phyloP scores from a whole-genome alignment of 1,140 invertebrate genomes.

The Gerris buenoi region DNA sequence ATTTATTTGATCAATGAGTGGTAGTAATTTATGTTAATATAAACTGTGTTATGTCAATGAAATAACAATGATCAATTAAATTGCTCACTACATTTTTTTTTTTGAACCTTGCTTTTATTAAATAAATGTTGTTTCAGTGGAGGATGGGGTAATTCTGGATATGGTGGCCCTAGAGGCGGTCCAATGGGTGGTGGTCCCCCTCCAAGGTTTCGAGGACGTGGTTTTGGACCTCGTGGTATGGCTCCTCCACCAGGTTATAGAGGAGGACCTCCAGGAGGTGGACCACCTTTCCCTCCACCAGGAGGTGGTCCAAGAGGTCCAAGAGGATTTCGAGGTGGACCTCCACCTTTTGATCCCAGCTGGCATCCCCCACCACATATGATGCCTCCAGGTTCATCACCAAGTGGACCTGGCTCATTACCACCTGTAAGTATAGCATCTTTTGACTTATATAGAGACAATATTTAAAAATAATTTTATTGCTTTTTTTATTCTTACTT shows the following conservation, averaged over 20 bases:
- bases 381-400: constrained; percentile 30
- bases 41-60: no score
- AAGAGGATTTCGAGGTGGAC: constrained; percentile 29
- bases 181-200: constrained; percentile 30
- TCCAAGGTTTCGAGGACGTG: constrained; percentile 37
- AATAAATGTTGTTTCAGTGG: no score
- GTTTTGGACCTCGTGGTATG: constrained; percentile 48
- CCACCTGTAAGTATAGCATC: constrained; percentile 14
- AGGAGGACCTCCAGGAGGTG: constrained; percentile 32
- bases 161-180: constrained; percentile 26
- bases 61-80: no score
- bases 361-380: constrained; percentile 40
- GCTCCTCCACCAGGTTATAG: constrained; percentile 31
- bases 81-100: no score
- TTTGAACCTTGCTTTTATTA: no score
- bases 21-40: no score
- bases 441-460: no score
- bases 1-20: no score
- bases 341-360: constrained; percentile 37
- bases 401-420: constrained; percentile 29
- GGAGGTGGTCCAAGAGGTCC: constrained; percentile 30
- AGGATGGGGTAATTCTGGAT: constrained; percentile 20
- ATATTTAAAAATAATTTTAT: no score
- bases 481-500: no score
- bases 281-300: constrained; percentile 34